Conservation (phyloP, 2,113 vertebrate genomes). For the Gobius niger region DNA sequence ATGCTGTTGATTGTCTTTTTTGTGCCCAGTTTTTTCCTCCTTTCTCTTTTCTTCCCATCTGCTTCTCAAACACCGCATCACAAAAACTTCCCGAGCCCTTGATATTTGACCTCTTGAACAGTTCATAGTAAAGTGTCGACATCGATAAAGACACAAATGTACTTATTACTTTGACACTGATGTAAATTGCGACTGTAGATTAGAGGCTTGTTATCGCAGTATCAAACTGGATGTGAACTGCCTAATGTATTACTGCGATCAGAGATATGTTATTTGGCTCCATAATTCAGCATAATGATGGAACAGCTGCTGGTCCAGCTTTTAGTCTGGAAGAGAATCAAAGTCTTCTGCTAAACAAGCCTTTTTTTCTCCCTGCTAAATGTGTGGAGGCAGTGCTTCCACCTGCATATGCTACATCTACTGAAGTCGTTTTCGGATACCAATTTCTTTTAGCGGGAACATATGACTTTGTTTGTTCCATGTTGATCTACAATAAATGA, state of each 20-base stretch:
- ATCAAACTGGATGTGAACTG: neutral
- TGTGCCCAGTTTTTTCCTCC: too few species aligned
- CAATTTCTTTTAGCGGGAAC: too few species aligned
- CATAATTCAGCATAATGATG: conserved; percentile 4
- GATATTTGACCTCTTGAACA: neutral
- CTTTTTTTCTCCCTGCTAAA: neutral
- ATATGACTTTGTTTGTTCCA: too few species aligned
- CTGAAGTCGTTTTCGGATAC: neutral
- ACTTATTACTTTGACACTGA: too few species aligned
- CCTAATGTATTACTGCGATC: neutral
- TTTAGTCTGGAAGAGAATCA: neutral
- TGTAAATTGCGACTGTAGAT: neutral
- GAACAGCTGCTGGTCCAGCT: conserved; percentile 12
- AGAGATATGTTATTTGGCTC: neutral
- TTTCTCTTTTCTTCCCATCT: too few species aligned
- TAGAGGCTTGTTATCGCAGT: neutral
- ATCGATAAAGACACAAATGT: too few species aligned
- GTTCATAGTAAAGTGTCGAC: too few species aligned
- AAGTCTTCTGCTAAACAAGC: neutral
- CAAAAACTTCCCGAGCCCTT: too few species aligned
- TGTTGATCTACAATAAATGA: too few species aligned
- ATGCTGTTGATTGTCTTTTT: too few species aligned
- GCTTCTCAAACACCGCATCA: too few species aligned
- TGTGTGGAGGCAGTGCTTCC: neutral
- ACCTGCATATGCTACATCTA: neutral